Evolutionary conservation across 2,113 vertebrate genomes (phyloP).

Genomic region (Aspidoscelis tigris): DNA sequence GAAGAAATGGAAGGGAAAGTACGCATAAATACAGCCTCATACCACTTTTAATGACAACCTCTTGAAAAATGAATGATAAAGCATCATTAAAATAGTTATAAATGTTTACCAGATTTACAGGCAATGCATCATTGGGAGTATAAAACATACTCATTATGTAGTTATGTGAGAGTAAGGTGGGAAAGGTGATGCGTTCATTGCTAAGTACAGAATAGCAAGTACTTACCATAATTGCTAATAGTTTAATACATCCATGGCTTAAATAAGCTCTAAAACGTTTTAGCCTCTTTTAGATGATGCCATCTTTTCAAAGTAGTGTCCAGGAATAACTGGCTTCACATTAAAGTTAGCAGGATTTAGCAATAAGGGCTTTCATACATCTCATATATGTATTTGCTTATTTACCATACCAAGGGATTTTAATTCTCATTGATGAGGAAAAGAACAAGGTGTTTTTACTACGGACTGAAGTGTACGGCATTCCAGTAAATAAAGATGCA

Average conservation of each 20-base stretch:
- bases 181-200: fast-evolving
- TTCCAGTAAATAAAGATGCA: neutral
- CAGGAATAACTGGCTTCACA: neutral
- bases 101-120: neutral
- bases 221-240: neutral
- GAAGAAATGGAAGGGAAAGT: neutral
- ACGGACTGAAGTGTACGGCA: neutral
- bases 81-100: neutral
- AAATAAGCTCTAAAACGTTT: neutral
- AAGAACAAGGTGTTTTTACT: neutral
- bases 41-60: neutral
- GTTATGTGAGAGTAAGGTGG: neutral
- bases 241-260: neutral
- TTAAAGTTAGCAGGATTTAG: neutral
- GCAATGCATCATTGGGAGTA: neutral
- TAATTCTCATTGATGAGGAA: neutral
- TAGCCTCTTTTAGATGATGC: neutral
- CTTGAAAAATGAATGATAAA: neutral
- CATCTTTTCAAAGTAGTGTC: neutral
- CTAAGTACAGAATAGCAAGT: neutral
- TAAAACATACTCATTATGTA: neutral
- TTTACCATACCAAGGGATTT: neutral
- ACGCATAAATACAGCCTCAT: too few species aligned
- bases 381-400: neutral
- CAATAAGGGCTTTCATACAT: neutral